These are phyloP conservation scores for Copsychus sechellarum DNA, from an alignment of 2,113 vertebrate species.

Conservation along the genomic window DNA sequence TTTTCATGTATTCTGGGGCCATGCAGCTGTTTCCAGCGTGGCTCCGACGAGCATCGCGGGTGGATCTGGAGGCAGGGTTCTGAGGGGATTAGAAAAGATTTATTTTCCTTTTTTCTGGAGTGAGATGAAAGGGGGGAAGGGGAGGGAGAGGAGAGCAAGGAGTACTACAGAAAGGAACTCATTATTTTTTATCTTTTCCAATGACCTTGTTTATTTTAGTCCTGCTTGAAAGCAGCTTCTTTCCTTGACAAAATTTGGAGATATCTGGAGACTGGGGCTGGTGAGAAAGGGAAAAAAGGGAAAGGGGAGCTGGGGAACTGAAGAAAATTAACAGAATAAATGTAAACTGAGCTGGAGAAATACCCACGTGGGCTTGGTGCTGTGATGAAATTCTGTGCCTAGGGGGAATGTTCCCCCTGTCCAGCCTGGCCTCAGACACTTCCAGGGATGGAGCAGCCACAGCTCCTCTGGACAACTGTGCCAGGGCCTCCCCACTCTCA, in stretches of 20 bases:
- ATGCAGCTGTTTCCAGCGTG: rapidly evolving
- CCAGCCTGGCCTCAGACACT: background rate
- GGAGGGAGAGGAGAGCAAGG: background rate
- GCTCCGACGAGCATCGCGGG: background rate
- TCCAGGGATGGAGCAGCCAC: background rate
- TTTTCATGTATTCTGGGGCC: background rate
- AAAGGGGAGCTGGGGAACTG: background rate
- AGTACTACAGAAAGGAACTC: conserved; percentile 55
- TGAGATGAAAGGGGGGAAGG: conserved; percentile 57
- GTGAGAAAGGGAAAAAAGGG: background rate
- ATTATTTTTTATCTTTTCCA: conserved; percentile 71
- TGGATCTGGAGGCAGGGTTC: conserved; percentile 13
- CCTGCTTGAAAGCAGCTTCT: conserved; percentile 38
- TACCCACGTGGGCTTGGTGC: rapidly evolving
- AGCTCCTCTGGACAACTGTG: background rate
- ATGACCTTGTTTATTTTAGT: conserved; percentile 72
- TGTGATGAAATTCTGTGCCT: background rate
- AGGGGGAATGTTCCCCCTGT: background rate
- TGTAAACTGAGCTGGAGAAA: background rate
- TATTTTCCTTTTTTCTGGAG: conserved; percentile 61
- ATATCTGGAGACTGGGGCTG: background rate
- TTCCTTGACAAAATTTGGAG: conserved; percentile 20
- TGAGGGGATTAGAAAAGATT: conserved; percentile 67
- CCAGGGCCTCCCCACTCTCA: background rate
- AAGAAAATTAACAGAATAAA: background rate